Conservation (phyloP, 2,888 invertebrate species). For the Andrena haemorrhoa region DNA sequence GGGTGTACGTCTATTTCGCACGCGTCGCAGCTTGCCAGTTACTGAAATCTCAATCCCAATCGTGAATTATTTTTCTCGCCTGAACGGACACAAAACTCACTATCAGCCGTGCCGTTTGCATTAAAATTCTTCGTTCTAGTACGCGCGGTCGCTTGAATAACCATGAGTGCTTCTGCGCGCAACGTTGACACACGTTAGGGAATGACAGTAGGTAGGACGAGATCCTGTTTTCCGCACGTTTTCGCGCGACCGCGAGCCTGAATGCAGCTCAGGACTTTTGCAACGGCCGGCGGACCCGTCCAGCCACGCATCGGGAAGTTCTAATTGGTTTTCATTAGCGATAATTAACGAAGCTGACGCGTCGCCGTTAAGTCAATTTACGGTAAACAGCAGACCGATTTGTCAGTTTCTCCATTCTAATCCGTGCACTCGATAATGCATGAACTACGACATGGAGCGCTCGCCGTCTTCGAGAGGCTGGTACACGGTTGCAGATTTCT, state of each 20-base stretch:
- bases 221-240: slow-evolving; percentile 35
- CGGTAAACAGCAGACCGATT: slow-evolving; percentile 42
- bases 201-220: slow-evolving; percentile 15
- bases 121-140: too few species aligned
- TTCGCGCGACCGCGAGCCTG: slow-evolving; percentile 22
- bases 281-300: slow-evolving; percentile 37
- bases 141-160: neutral
- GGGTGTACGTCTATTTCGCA: neutral
- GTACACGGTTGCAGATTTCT: neutral
- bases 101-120: too few species aligned
- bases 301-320: slow-evolving; percentile 54
- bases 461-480: neutral
- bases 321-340: slow-evolving; percentile 72
- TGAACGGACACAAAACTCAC: neutral
- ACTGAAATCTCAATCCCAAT: neutral
- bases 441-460: slow-evolving; percentile 11
- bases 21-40: neutral
- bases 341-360: slow-evolving; percentile 65
- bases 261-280: slow-evolving; percentile 43
- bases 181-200: neutral
- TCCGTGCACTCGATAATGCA: slow-evolving; percentile 30
- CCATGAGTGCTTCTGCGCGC: neutral
- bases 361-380: slow-evolving; percentile 47
- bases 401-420: slow-evolving; percentile 51
- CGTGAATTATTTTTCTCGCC: neutral